Conservation (phyloP, 2,888 invertebrate genomes). For the Hemistola chrysoprasaria region DNA sequence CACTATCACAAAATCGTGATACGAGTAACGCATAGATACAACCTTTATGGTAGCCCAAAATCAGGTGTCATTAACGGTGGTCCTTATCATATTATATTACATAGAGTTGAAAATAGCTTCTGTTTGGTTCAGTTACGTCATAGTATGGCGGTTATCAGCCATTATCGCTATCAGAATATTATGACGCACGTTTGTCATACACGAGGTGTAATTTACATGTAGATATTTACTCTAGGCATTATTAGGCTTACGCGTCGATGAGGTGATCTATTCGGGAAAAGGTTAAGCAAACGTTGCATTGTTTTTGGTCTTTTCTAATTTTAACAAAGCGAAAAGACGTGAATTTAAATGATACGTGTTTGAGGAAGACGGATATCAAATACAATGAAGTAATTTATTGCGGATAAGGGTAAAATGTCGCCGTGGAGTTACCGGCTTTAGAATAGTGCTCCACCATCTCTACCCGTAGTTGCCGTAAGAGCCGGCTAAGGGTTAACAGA, state of each 20-base stretch:
- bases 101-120: constrained; percentile 17
- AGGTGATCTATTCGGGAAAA: constrained; percentile 3
- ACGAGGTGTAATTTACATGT: constrained; percentile 39
- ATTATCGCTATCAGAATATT: constrained; percentile 49
- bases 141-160: constrained; percentile 38
- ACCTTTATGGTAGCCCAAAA: constrained; percentile 27
- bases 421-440: too few relatives aligned
- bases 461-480: too few relatives aligned
- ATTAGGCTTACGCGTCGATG: constrained; percentile 20
- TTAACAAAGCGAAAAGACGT: too few relatives aligned
- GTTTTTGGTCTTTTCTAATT: too few relatives aligned
- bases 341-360: too few relatives aligned
- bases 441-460: too few relatives aligned
- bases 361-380: too few relatives aligned
- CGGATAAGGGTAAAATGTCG: too few relatives aligned
- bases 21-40: constrained; percentile 8
- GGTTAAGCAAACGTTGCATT: too few relatives aligned
- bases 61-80: constrained; percentile 16
- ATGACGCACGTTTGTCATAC: constrained; percentile 50
- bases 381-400: too few relatives aligned
- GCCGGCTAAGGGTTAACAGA: too few relatives aligned
- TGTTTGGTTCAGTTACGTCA: constrained; percentile 21
- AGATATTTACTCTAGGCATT: constrained; percentile 36
- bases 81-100: constrained; percentile 10
- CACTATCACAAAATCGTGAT: constrained; percentile 5